A percentile compares a stretch with the other conserved stretches of the same genome.
These are phyloP conservation scores for Drosophila picticornis DNA, from an alignment of 2,888 invertebrate genomes.

Conservation along the genomic window DNA sequence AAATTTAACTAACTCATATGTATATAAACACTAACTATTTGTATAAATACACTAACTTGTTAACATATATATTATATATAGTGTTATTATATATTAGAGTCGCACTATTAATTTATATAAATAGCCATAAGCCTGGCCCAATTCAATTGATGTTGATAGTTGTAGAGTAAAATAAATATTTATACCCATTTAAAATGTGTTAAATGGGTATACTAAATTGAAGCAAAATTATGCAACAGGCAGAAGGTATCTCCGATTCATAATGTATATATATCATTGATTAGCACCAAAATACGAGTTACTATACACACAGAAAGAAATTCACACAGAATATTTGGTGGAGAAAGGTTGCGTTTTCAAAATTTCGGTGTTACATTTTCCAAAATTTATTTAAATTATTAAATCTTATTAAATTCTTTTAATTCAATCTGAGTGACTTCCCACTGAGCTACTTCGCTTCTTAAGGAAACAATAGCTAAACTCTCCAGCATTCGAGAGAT, in stretches of 20 bases:
- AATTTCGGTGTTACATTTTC: neutral
- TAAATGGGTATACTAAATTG: neutral
- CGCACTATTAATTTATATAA: neutral
- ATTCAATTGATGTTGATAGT: neutral
- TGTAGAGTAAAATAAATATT: neutral
- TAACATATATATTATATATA: neutral
- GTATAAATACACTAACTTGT: neutral
- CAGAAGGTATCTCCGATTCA: neutral
- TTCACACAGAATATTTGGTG: neutral
- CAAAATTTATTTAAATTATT: neutral
- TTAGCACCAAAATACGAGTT: too few relatives aligned
- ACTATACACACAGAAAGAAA: neutral
- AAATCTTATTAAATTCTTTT: neutral
- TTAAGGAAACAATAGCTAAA: too few relatives aligned
- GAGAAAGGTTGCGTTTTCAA: neutral
- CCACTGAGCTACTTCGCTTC: too few relatives aligned
- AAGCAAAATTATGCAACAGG: too few relatives aligned
- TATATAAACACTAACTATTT: neutral
- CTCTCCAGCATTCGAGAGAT: too few relatives aligned
- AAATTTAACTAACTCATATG: neutral
- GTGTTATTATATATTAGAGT: neutral
- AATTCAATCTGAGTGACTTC: too few relatives aligned
- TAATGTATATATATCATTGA: too few relatives aligned
- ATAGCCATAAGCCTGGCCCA: neutral
- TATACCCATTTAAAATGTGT: neutral